Base-by-base conservation (phyloP, 2,797 vertebrate species). In the Zenarchopterus dispar region DNA sequence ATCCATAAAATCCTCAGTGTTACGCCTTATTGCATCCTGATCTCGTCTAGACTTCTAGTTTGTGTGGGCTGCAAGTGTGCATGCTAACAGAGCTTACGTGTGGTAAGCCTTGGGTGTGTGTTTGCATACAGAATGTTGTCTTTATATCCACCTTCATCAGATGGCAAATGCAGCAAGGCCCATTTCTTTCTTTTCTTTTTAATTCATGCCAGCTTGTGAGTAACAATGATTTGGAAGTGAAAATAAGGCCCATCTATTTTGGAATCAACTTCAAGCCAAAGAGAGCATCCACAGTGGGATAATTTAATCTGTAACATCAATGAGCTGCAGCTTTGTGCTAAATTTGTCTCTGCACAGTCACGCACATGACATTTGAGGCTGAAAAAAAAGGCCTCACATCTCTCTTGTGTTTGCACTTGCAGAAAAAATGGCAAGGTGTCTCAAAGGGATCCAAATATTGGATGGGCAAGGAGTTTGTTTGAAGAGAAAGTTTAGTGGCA, bases 221-320 rank as follows among this genome's bases (percentile, higher is more conserved):
- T 24, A 62, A 39, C 44, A 33, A 33, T 5, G 6, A 33, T 51
- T 67, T 49, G 58, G 54, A 62, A 46, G 17, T 33, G 81, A 54
- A 69, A 67, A 70, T 69, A 44, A 23, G 62, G 53, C 43, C 42
- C 2, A n/a, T 67, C 48, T 7, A 18, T 56, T 44, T 62, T 45
- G 75, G 61, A 75, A 76, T 79, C 67, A 58, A 72, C 65, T 62
- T 9, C 3, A 18, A 55, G 43, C 26, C 62, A 49, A 31, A 73
- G 67, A 52, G 39, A 64, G 67, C 18, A 2, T 59, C 68, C 63
- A 79, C 72, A 77, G 66, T 23, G 54, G 62, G 66, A 74, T 75
- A 73, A 75, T 81, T 80, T 59, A 73, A 71, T 80, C 66, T 11
- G 42, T 42, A 58, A 66, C 70, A 58, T 67, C 67, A 66, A 46